Evolutionary conservation across 2,797 vertebrate genomes (phyloP).

Genomic region (Psittacula echo): DNA sequence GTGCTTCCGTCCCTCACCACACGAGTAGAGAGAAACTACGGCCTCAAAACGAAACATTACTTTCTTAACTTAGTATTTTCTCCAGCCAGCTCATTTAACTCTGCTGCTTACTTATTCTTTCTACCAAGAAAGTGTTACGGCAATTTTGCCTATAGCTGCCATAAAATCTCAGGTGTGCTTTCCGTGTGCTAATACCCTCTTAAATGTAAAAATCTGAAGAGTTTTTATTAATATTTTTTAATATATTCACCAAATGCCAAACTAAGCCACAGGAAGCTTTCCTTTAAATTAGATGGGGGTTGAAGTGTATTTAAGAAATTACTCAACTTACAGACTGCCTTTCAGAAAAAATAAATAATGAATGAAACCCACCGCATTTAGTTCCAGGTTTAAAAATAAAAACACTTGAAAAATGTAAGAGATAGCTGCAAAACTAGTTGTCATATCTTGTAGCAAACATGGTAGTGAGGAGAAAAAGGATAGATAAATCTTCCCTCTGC

Average conservation of each 20-base stretch:
- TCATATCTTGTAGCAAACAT: rapidly evolving
- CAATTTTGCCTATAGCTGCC: not conserved
- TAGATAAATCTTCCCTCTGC: not conserved
- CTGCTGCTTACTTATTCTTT: not conserved
- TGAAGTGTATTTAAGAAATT: not conserved
- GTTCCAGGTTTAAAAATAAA: not conserved
- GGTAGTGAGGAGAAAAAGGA: not conserved
- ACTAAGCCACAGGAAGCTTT: not conserved
- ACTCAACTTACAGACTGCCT: not conserved
- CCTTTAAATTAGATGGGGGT: not conserved
- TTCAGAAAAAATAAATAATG: not conserved
- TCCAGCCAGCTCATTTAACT: not conserved
- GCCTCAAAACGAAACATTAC: not conserved
- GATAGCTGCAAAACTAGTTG: not conserved
- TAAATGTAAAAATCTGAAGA: not conserved
- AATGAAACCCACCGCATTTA: not conserved
- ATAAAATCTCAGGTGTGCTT: not conserved
- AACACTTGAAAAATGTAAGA: not conserved
- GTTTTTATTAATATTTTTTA: not conserved
- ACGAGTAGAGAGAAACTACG: too few relatives aligned
- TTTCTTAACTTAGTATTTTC: not conserved
- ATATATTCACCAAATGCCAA: not conserved
- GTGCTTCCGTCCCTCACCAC: too few relatives aligned
- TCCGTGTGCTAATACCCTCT: not conserved
- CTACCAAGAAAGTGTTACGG: not conserved